Evolutionary conservation across 35 echinoderm and acorn worm genomes (phyloP), one percentile per base, ranked within the genome.

Genomic region (Chiridota heheva): DNA sequence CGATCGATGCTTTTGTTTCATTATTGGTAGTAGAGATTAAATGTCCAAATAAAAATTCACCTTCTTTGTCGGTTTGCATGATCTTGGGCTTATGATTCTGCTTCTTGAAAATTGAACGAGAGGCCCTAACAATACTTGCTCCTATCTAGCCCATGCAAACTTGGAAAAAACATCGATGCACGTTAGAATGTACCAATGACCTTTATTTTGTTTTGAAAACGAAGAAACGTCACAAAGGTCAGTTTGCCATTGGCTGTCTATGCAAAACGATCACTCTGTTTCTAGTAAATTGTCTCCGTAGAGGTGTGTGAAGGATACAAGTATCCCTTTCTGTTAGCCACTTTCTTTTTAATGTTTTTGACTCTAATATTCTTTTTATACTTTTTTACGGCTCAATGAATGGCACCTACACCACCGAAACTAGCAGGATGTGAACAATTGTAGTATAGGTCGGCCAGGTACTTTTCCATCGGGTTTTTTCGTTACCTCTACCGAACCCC

Each of bases 131-230:
- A 2, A 86, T n/a, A 8, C 42, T 48, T 24, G 28, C 34, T 25
- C 69, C 59, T 0, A 51, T 55, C 80, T 53, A 8, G 69, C 83
- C 90, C 90, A 87, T 26, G 90, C 84, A 61, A 60, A 87, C 47
- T 75, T 93, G 15, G 84, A 93, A 2, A 84, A 72, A 15, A 88
- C 58, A 58, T 93, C 85, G 34, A 93, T 93, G 42, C 68, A 76
- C 4, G 85, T 93, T 41, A 93, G n/a, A 18, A 93, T 55, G 61
- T 77, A 93, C 25, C 43, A 67, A 63, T 69, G 76, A 7, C 78
- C 85, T 43, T 83, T 66, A 45, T 93, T 93, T 46, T 68, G 42
- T n/a, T 77, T 67, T 17, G 35, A 20, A 12, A 78, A 70, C 3
- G 66, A 45, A 2, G 29, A 43, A 3, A 93, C 41, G 40, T 93